A percentile compares a stretch with the other conserved stretches of the same genome.
These are phyloP conservation scores for Micromussa lordhowensis DNA, from an alignment of 92 coral and sea anemone species.

Conservation along the genomic window DNA sequence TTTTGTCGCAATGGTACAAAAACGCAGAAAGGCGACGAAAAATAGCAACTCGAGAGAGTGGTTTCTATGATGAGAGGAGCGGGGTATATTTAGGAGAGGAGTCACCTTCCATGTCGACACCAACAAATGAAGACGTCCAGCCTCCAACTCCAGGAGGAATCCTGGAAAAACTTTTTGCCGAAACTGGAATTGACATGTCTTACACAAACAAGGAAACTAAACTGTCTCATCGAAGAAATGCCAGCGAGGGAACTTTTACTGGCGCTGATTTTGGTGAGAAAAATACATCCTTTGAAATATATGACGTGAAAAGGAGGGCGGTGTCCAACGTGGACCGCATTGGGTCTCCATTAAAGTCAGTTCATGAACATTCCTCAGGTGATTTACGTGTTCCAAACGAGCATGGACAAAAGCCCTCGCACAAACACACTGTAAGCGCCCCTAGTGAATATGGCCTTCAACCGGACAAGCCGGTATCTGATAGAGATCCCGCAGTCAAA, in stretches of 20 bases:
- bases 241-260: slow-evolving; percentile 74
- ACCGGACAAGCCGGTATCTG: slow-evolving; percentile 15
- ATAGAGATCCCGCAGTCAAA: slow-evolving; percentile 6
- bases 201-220: slow-evolving; percentile 22
- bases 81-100: slow-evolving; percentile 97
- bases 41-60: slow-evolving; percentile 85
- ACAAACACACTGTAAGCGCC: slow-evolving; percentile 49
- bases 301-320: slow-evolving; percentile 73
- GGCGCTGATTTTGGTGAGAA: slow-evolving; percentile 32
- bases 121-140: slow-evolving; percentile 56
- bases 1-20: slow-evolving; percentile 81
- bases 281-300: slow-evolving; percentile 19
- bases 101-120: slow-evolving; percentile 67
- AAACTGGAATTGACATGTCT: slow-evolving; percentile 8
- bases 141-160: slow-evolving; percentile 81
- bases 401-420: slow-evolving; percentile 18
- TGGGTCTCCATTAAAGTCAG: not conserved
- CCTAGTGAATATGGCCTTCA: slow-evolving; percentile 37
- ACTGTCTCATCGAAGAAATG: slow-evolving; percentile 74
- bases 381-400: slow-evolving; percentile 25
- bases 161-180: slow-evolving; percentile 64
- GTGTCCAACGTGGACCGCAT: slow-evolving; percentile 70
- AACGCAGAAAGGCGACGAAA: slow-evolving; percentile 84
- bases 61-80: slow-evolving; percentile 91
- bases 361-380: slow-evolving; percentile 9